Percentiles rank a stretch among this genome's conserved stretches.
These are phyloP conservation scores for Andrena praecox DNA, from an alignment of 2,888 invertebrate genomes.

Conservation along the genomic window DNA sequence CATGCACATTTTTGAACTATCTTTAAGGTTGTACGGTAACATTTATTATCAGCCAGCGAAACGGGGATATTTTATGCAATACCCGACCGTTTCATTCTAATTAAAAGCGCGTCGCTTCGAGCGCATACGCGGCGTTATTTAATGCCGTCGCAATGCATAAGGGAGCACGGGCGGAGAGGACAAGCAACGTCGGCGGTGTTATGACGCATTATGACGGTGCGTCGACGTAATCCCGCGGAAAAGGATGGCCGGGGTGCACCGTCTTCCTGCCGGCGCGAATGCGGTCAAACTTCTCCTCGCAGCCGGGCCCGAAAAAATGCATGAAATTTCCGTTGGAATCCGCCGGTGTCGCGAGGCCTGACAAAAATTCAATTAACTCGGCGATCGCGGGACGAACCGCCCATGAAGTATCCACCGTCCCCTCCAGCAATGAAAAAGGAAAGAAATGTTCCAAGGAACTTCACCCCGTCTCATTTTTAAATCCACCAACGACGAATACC, in stretches of 20 bases:
- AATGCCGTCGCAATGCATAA: conserved; percentile 11
- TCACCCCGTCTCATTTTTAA: neutral
- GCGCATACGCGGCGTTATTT: conserved; percentile 16
- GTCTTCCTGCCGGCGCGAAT: neutral
- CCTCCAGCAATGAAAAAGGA: neutral
- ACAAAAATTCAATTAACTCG: conserved; percentile 11
- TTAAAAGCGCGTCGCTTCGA: conserved; percentile 23
- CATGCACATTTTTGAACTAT: neutral
- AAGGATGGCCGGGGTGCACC: neutral
- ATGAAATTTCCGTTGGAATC: neutral
- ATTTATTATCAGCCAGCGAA: neutral
- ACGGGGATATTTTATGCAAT: neutral
- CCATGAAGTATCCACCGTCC: neutral
- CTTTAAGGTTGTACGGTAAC: neutral
- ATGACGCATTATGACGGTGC: conserved; percentile 5
- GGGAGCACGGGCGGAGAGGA: neutral
- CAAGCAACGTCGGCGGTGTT: neutral
- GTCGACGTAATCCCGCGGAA: conserved; percentile 8
- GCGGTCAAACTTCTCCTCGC: neutral
- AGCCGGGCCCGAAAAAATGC: conserved; percentile 1
- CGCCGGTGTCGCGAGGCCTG: neutral
- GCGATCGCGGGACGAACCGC: neutral
- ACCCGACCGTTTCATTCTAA: conserved; percentile 20
- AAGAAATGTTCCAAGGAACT: neutral
- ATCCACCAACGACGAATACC: neutral